phyloP scores from a whole-genome alignment of 2,797 vertebrate genomes.

The Argentina silus region DNA sequence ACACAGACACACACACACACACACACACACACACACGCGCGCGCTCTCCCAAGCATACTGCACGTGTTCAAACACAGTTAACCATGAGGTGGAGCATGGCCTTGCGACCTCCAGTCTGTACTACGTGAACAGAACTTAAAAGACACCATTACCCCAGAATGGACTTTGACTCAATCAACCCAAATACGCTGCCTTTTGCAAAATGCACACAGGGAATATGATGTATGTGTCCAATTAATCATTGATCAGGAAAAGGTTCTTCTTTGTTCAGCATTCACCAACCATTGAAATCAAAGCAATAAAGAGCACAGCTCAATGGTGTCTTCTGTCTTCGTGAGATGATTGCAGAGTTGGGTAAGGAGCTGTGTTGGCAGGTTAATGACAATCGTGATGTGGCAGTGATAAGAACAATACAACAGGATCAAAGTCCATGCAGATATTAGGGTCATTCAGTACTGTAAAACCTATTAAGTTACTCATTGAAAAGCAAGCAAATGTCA shows the following conservation, averaged over 20 bases:
- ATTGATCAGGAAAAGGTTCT: conserved; percentile 5
- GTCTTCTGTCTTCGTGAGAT: conserved; percentile 1
- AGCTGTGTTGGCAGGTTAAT: conserved; percentile 21
- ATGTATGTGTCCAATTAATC: neutral
- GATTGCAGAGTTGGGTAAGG: neutral
- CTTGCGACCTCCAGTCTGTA: neutral
- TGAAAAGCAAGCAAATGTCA: neutral
- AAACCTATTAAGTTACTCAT: neutral
- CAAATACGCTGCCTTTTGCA: neutral
- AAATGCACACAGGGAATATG: neutral
- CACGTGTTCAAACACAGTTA: neutral
- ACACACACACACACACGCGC: neutral
- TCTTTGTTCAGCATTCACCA: conserved; percentile 7
- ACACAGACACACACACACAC: conserved; percentile 16
- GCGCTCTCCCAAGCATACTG: neutral
- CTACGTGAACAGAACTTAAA: neutral
- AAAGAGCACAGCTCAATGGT: neutral
- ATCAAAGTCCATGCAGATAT: conserved; percentile 1
- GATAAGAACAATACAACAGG: conserved; percentile 5
- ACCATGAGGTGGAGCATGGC: neutral
- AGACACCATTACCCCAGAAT: neutral
- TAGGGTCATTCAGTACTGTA: neutral
- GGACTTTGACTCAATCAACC: conserved; percentile 8
- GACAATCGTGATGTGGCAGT: conserved; percentile 29
- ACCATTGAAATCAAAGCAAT: conserved; percentile 4